Evolutionary conservation across 2,888 invertebrate species (phyloP).

Genomic region (Leptogaster cylindrica): DNA sequence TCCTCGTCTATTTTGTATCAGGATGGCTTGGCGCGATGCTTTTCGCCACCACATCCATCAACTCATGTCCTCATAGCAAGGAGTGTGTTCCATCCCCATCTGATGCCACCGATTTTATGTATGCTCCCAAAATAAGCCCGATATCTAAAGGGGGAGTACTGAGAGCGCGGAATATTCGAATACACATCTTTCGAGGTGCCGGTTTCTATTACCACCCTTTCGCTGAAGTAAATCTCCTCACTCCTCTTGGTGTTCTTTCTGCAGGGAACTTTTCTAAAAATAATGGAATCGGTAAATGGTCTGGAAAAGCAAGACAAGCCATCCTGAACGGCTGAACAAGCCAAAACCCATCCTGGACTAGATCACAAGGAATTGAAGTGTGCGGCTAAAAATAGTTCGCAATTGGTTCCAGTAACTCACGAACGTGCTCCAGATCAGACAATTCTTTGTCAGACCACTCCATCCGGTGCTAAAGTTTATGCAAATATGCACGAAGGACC

Average conservation of each 20-base stretch:
- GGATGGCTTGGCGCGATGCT: neutral
- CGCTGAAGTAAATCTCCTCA: slow-evolving; percentile 18
- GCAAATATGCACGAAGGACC: neutral
- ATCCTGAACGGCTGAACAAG: neutral
- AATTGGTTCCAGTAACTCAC: neutral
- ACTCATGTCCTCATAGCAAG: neutral
- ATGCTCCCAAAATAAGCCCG: neutral
- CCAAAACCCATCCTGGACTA: slow-evolving; percentile 1
- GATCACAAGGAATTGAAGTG: slow-evolving; percentile 18
- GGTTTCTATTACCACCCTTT: slow-evolving; percentile 27
- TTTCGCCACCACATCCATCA: slow-evolving; percentile 34
- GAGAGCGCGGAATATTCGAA: neutral
- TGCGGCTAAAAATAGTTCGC: slow-evolving; percentile 23
- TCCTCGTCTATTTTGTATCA: slow-evolving; percentile 13
- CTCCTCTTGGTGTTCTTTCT: neutral
- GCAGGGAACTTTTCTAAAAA: slow-evolving; percentile 8
- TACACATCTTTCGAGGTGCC: neutral
- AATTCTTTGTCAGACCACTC: slow-evolving; percentile 34
- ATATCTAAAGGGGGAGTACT: slow-evolving; percentile 2
- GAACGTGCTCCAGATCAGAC: slow-evolving; percentile 18
- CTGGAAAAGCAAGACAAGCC: slow-evolving; percentile 37
- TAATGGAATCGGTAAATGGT: slow-evolving; percentile 33
- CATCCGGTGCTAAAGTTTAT: slow-evolving; percentile 5
- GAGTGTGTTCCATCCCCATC: slow-evolving; percentile 30
- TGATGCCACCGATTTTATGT: slow-evolving; percentile 16